These are phyloP conservation scores for Neoascia interrupta DNA, from an alignment of 2,888 invertebrate species.

Conservation along the genomic window DNA sequence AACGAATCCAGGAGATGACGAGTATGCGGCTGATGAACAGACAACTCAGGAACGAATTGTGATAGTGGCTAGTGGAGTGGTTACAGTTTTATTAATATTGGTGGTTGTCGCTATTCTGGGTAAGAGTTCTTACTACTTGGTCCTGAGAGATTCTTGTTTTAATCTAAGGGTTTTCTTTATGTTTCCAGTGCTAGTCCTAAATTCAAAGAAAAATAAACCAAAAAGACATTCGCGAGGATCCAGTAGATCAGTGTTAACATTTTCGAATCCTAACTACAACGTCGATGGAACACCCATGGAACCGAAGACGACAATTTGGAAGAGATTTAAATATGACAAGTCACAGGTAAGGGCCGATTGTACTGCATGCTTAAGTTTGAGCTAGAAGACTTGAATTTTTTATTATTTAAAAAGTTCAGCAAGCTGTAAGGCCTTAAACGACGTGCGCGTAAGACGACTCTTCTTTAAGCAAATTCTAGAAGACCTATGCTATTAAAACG, in stretches of 20 bases:
- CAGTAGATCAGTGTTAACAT: constrained; percentile 88
- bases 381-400: no score
- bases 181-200: constrained; percentile 79
- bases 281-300: constrained; percentile 80
- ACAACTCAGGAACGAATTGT: constrained; percentile 71
- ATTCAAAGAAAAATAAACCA: constrained; percentile 80
- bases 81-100: constrained; percentile 76
- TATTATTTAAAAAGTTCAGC: no score
- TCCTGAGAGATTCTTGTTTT: no score
- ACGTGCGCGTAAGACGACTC: no score
- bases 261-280: constrained; percentile 94
- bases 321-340: constrained; percentile 88
- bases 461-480: no score
- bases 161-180: background rate
- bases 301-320: constrained; percentile 84
- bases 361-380: no score
- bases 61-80: constrained; percentile 77
- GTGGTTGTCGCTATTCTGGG: constrained; percentile 78
- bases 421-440: no score
- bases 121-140: constrained; percentile 73
- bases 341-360: constrained; percentile 76
- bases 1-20: constrained; percentile 66
- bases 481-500: no score
- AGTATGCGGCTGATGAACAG: constrained; percentile 58
- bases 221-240: constrained; percentile 82